Base-by-base conservation (phyloP, 2,797 vertebrate species). In the Hippoglossus hippoglossus region DNA sequence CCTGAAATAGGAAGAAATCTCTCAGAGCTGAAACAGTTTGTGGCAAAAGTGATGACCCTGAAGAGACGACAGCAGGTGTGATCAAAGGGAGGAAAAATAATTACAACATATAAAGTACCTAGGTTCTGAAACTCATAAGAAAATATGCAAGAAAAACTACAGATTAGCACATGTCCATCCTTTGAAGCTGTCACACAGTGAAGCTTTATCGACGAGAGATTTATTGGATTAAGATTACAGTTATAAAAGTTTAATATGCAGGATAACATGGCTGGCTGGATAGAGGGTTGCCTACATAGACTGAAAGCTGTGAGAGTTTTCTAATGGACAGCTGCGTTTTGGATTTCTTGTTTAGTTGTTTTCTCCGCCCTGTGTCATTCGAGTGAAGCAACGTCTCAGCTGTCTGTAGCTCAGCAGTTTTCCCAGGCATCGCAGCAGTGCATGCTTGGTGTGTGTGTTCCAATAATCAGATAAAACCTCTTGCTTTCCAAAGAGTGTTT, bases 301-400 rank as follows among this genome's bases (percentile, higher is more conserved):
- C 5, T 62, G 59, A 71, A 47, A 22, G 66, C 55, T 56, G 52
- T 60, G 22, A 39, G 34, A 31, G 31, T 1, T 39, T 49, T 64
- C 46, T 21, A 61, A 57, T 18, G 21, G 15, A 79, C 79, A 84
- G 77, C 75, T 80, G 81, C 65, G 52, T 72, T 81, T 73, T 63
- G 61, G 25, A 80, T 79, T 80, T 19, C 75, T 59, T 71, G 41
- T 61, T 61, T 46, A 19, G 39, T 21, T 56, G 55, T 24, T 41
- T 67, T 47, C 15, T 41, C 7, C 10, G 8, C 47, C n/a, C 47
- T 21, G 63, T 75, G 57, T 62, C 13, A 24, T 76, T 50, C 59
- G 51, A 84, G 51, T 75, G 50, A 80, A 66, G 51, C 63, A 77
- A 82, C 75, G 81, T 89, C 52, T 77, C 78, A 70, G 68, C 78